Evolutionary conservation across 2,113 vertebrate genomes (phyloP).

Genomic region (Pimephales promelas): DNA sequence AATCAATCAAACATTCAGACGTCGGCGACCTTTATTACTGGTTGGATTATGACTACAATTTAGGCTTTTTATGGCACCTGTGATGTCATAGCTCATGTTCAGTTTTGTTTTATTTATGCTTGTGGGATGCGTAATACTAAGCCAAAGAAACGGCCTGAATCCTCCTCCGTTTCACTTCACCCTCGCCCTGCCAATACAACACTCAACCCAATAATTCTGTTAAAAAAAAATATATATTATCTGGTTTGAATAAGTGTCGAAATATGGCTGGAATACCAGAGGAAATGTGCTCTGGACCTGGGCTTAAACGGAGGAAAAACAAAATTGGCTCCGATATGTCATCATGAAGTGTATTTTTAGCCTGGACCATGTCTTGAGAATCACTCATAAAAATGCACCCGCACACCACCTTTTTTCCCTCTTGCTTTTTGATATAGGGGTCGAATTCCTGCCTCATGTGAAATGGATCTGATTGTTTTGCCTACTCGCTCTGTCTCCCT

Average conservation of each 20-base stretch:
- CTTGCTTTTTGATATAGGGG: conserved; percentile 53
- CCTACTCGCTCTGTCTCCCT: conserved; percentile 32
- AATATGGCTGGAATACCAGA: conserved; percentile 69
- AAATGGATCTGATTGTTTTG: conserved; percentile 58
- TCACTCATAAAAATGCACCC: conserved; percentile 54
- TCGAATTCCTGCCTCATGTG: conserved; percentile 61
- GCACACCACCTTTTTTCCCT: conserved; percentile 36
- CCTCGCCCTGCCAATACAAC: conserved; percentile 62
- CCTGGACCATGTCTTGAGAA: conserved; percentile 63
- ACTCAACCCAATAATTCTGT: conserved; percentile 58
- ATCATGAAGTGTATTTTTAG: conserved; percentile 76
- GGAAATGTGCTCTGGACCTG: conserved; percentile 66
- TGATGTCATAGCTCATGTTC: conserved; percentile 33
- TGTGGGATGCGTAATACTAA: conserved; percentile 64
- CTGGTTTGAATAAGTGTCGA: conserved; percentile 74
- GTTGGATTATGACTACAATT: conserved; percentile 29
- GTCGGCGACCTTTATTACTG: not conserved
- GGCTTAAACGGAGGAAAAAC: conserved; percentile 66
- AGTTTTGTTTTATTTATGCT: conserved; percentile 49
- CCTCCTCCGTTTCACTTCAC: conserved; percentile 57
- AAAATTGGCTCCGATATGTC: conserved; percentile 65
- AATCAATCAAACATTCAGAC: conserved; percentile 31
- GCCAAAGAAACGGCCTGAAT: conserved; percentile 63
- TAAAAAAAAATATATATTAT: conserved; percentile 63
- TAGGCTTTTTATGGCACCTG: conserved; percentile 22